Evolutionary conservation across 2,888 invertebrate species (phyloP).

Genomic region (Ornithoptera priamus): DNA sequence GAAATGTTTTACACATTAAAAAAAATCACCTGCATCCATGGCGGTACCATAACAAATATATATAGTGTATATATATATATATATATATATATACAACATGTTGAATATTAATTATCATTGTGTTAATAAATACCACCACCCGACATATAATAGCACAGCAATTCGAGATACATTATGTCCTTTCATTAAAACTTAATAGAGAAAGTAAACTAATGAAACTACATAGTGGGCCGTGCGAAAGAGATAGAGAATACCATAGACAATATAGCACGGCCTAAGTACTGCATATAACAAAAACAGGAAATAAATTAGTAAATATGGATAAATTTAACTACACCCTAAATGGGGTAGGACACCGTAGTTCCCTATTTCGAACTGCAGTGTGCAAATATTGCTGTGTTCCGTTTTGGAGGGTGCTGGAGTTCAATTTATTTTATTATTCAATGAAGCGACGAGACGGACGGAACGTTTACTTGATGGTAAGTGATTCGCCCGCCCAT

Average conservation of each 20-base stretch:
- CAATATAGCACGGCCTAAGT: background rate
- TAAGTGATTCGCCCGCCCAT: too few relatives aligned
- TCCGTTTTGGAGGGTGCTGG: too few relatives aligned
- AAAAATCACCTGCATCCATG: background rate
- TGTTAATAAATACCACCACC: slow-evolving; percentile 12
- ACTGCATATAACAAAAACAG: too few relatives aligned
- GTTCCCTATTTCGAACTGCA: too few relatives aligned
- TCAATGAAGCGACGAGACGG: too few relatives aligned
- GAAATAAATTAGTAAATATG: too few relatives aligned
- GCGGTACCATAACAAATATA: slow-evolving; percentile 16
- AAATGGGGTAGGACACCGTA: too few relatives aligned
- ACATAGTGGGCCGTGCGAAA: slow-evolving; percentile 1
- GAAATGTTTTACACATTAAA: slow-evolving; percentile 7
- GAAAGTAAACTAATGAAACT: background rate
- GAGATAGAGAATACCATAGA: slow-evolving; percentile 1
- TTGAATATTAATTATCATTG: slow-evolving; percentile 2
- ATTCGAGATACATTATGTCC: slow-evolving; percentile 11
- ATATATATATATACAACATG: slow-evolving; percentile 20
- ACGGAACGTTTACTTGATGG: too few relatives aligned
- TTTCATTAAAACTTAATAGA: background rate
- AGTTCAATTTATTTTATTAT: too few relatives aligned
- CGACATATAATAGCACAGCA: slow-evolving; percentile 6
- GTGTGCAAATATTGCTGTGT: too few relatives aligned
- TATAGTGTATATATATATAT: too few relatives aligned
- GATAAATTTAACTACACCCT: too few relatives aligned